Conservation (phyloP, 2,113 vertebrate species). For the Phycodurus eques region DNA sequence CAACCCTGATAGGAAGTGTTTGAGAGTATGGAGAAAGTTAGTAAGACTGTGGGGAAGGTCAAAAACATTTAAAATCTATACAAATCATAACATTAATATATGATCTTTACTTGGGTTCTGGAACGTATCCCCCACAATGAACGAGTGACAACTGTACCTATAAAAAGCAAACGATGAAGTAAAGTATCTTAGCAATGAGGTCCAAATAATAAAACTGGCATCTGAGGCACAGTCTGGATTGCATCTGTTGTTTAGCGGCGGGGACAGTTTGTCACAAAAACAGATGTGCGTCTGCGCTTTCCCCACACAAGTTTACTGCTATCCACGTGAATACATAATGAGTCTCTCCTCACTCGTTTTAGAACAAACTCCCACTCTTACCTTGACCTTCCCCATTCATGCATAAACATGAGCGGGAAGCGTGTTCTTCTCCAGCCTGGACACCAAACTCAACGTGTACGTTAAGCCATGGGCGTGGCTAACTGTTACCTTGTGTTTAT, state of each 20-base stretch:
- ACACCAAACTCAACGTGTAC: background rate
- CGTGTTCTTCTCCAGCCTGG: background rate
- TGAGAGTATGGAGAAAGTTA: too few species aligned
- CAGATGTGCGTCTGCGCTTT: background rate
- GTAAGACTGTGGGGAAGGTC: too few species aligned
- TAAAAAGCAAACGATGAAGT: too few species aligned
- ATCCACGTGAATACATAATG: background rate
- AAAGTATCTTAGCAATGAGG: too few species aligned
- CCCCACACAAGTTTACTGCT: background rate
- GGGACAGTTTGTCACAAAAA: background rate
- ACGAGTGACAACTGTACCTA: too few species aligned
- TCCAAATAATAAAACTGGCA: background rate
- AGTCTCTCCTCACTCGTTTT: background rate
- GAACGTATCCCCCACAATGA: too few species aligned
- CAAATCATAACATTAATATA: too few species aligned
- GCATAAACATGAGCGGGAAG: background rate
- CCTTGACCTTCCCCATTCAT: constrained; percentile 3
- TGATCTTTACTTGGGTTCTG: too few species aligned
- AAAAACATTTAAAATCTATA: too few species aligned
- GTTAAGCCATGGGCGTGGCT: background rate
- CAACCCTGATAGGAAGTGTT: too few species aligned
- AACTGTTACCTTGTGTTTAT: background rate
- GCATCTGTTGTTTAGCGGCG: constrained; percentile 1
- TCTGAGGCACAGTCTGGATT: background rate
- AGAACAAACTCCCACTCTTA: constrained; percentile 2